A percentile compares a stretch with the other conserved stretches of the same genome.
These are phyloP conservation scores for Brachionichthys hirsutus DNA, from an alignment of 2,113 vertebrate species.

Conservation along the genomic window DNA sequence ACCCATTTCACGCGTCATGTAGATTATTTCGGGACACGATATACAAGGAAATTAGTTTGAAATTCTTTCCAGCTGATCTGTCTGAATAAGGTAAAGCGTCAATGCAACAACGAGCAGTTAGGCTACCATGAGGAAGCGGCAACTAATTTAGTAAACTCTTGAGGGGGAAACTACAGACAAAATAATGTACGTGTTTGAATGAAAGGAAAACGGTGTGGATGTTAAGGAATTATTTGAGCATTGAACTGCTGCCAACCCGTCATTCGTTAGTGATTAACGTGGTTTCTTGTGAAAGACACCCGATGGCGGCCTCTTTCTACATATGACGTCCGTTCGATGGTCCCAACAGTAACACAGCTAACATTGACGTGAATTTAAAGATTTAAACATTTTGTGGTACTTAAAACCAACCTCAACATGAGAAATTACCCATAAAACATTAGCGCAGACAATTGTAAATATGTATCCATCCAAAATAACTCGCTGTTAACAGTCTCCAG, in stretches of 20 bases:
- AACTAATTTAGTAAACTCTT: neutral
- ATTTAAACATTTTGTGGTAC: neutral
- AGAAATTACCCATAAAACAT: neutral
- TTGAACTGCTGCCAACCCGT: constrained; percentile 14
- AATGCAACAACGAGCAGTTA: neutral
- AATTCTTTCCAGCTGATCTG: neutral
- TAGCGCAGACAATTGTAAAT: neutral
- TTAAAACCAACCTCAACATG: too few relatives aligned
- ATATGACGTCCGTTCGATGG: constrained; percentile 68
- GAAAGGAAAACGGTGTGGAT: neutral
- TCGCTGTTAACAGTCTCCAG: neutral
- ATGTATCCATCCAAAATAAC: neutral
- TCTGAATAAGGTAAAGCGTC: neutral
- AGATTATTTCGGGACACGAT: too few relatives aligned
- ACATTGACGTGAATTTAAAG: neutral
- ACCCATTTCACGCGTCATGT: constrained; percentile 19
- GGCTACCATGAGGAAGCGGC: constrained; percentile 27
- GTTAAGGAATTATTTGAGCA: neutral
- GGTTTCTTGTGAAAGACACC: constrained; percentile 49
- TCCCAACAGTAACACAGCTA: constrained; percentile 36
- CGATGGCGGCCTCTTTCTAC: constrained; percentile 60
- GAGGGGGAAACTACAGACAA: neutral
- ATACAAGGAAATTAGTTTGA: neutral
- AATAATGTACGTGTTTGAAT: neutral
- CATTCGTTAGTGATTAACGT: constrained; percentile 43